phyloP scores from a whole-genome alignment of 1,140 invertebrate genomes.

The Maconellicoccus hirsutus region DNA sequence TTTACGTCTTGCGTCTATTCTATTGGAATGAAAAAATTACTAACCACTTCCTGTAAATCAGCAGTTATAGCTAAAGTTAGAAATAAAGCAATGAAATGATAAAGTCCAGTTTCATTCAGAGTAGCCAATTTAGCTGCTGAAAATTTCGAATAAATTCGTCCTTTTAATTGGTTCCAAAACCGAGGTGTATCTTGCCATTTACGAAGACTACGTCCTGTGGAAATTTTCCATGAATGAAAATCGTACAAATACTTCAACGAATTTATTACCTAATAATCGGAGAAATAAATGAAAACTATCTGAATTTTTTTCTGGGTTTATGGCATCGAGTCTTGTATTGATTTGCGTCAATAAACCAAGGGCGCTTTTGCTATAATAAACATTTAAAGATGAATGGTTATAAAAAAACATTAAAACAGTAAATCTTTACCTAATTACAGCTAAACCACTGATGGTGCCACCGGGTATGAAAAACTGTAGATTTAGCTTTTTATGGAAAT shows the following conservation, averaged over 20 bases:
- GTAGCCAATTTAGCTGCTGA: constrained; percentile 37
- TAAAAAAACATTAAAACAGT: constrained; percentile 24
- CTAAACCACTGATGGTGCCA: constrained; percentile 36
- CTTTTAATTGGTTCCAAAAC: constrained; percentile 40
- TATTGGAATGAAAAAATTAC: constrained; percentile 23
- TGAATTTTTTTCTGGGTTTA: constrained; percentile 33
- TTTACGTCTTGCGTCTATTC: neutral
- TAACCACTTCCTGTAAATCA: constrained; percentile 37
- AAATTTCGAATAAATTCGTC: constrained; percentile 39
- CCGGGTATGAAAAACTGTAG: constrained; percentile 35
- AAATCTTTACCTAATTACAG: constrained; percentile 36
- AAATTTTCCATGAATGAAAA: neutral
- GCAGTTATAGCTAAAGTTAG: constrained; percentile 38
- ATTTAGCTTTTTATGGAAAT: constrained; percentile 38
- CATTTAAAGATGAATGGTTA: constrained; percentile 23
- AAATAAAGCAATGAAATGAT: constrained; percentile 39
- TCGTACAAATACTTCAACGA: neutral
- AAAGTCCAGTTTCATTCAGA: constrained; percentile 36
- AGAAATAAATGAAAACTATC: constrained; percentile 40
- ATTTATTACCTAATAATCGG: constrained; percentile 35
- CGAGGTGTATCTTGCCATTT: constrained; percentile 24
- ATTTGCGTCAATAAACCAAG: constrained; percentile 37
- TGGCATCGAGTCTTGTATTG: constrained; percentile 33
- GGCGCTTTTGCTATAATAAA: constrained; percentile 35
- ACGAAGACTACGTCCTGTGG: neutral